phyloP scores from a whole-genome alignment of 2,888 invertebrate genomes.

The Gryllus longicercus region DNA sequence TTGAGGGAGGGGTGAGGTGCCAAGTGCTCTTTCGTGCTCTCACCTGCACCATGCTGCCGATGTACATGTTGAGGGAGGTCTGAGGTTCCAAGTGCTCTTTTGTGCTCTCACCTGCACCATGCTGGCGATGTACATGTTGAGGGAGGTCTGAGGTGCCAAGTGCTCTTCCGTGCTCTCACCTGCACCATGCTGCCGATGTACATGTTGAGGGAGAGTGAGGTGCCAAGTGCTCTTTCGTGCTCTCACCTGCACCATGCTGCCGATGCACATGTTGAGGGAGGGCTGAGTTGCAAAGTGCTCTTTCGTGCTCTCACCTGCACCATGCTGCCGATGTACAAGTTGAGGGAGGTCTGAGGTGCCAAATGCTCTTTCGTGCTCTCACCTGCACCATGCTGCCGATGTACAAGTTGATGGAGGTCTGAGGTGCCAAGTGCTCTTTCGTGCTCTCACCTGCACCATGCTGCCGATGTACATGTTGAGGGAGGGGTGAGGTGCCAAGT shows the following conservation, averaged over 20 bases:
- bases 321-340: constrained; percentile 42
- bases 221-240: no score
- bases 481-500: constrained; percentile 57
- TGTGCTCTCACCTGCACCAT: constrained; percentile 55
- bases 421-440: constrained; percentile 58
- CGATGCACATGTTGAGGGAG: constrained; percentile 67
- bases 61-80: constrained; percentile 55
- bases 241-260: constrained; percentile 60
- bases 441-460: constrained; percentile 54
- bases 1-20: constrained; percentile 65
- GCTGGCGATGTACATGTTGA: constrained; percentile 68
- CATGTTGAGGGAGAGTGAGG: no score
- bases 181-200: no score
- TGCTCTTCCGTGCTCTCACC: no score
- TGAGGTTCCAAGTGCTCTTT: constrained; percentile 61
- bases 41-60: no score
- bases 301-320: no score
- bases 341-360: constrained; percentile 64
- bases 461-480: constrained; percentile 68
- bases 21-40: constrained; percentile 52
- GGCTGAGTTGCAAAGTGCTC: constrained; percentile 64
- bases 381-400: no score
- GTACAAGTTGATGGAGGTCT: constrained; percentile 57
- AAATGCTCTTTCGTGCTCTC: constrained; percentile 50
- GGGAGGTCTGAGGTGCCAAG: constrained; percentile 47